Evolutionary conservation across 2,888 invertebrate species (phyloP), one percentile per base, ranked within the genome.

Genomic region (Mythimna vitellina): DNA sequence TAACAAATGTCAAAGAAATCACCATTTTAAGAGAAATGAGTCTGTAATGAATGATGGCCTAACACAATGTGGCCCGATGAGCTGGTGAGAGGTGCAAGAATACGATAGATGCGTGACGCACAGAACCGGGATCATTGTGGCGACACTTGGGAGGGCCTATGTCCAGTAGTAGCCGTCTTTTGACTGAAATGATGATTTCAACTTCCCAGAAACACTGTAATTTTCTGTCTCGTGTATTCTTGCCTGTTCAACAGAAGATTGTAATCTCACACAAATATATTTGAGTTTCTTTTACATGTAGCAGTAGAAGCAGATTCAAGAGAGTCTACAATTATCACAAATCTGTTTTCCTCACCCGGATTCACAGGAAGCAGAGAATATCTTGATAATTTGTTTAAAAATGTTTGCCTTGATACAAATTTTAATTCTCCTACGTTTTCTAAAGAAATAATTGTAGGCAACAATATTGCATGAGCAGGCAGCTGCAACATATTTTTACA

Each of bases 381-480:
- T 54, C 29, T 25, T 17, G 5, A 65, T 22, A 57, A 3, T 73
- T n/a, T 14, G 10, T 20, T 22, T 20, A 10, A 49, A 78, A 70
- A 75, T 70, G 63, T 64, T 63, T 73, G 60, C 35, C 12, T 51
- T 14, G 14, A 53, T 60, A 56, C 20, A 38, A 65, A 51, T 65
- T 58, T 42, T 42, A n/a, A 61, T 71, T 51, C 20, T 9, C 20
- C 29, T 20, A 9, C 22, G 53, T 38, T 51, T 73, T 20, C 14
- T 7, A 3, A 20, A 12, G 32, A 64, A 65, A 76, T 70, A 65
- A 76, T 68, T 67, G 71, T 25, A 35, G 32, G 32, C 12, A 14
- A 79, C 58, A 67, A 76, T 66, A 76, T 76, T 35, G 38, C 57
- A 25, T 17, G 53, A 35, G 56, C 22, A 61, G 51, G 20, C 46